These are phyloP conservation scores for Aphidius colemani DNA, from an alignment of 2,888 invertebrate genomes.

Conservation along the genomic window DNA sequence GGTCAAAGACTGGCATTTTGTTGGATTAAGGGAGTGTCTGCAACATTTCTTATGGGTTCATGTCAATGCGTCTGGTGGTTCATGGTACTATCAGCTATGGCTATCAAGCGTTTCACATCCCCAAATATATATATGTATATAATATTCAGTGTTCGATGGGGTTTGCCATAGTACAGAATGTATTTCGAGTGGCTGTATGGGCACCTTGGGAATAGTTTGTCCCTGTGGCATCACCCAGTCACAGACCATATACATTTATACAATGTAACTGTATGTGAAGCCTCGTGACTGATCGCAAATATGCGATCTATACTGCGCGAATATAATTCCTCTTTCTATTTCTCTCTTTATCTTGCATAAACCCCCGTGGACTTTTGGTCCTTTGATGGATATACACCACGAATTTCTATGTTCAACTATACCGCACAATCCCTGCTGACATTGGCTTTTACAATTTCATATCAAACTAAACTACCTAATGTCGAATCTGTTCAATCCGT, in stretches of 20 bases:
- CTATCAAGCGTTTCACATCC: conserved; percentile 33
- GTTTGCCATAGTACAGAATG: conserved; percentile 31
- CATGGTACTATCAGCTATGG: conserved; percentile 43
- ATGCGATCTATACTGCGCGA: conserved; percentile 37
- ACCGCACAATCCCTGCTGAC: background rate
- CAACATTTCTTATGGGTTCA: background rate
- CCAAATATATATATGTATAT: too few species aligned
- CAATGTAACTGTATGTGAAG: conserved; percentile 6
- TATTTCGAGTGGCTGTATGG: conserved; percentile 43
- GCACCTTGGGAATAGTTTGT: conserved; percentile 43
- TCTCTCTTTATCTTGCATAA: background rate
- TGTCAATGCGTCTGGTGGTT: conserved; percentile 42
- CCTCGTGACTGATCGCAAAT: conserved; percentile 40
- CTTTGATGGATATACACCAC: conserved; percentile 16
- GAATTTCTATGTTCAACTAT: conserved; percentile 4
- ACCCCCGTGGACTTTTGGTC: conserved; percentile 13
- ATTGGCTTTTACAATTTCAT: conserved; percentile 2
- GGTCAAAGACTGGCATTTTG: conserved; percentile 33
- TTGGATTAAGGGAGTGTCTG: conserved; percentile 24
- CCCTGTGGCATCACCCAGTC: conserved; percentile 14
- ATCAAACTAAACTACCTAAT: conserved; percentile 3
- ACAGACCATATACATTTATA: conserved; percentile 1
- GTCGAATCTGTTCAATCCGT: conserved; percentile 17
- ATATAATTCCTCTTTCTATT: background rate
- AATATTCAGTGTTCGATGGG: conserved; percentile 32